Percentiles rank a stretch among this genome's conserved stretches.
These are phyloP conservation scores for Oxyruncus cristatus DNA, from an alignment of 2,113 vertebrate genomes.

Conservation along the genomic window DNA sequence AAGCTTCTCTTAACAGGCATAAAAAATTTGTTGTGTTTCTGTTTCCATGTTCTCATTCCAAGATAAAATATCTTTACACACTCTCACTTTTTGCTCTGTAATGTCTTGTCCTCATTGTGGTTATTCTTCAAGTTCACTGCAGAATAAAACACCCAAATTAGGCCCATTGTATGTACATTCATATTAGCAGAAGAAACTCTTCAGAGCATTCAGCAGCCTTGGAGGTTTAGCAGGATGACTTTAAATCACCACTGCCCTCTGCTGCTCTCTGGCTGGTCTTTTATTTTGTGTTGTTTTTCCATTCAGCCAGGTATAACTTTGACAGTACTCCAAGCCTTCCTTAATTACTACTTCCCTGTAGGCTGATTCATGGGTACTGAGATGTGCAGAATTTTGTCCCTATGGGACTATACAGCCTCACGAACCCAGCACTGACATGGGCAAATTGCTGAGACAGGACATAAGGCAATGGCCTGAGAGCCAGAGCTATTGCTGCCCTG, in stretches of 20 bases:
- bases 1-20: background rate
- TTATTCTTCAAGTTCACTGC: background rate
- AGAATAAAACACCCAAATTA: background rate
- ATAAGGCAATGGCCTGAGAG: background rate
- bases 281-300: background rate
- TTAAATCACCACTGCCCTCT: slow-evolving; percentile 60
- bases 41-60: background rate
- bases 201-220: background rate
- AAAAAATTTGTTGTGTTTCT: background rate
- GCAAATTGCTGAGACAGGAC: rapidly evolving
- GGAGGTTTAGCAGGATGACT: background rate
- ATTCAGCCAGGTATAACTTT: background rate
- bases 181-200: background rate
- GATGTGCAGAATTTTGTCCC: background rate
- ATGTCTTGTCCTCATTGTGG: background rate
- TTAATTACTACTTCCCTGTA: background rate
- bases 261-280: background rate
- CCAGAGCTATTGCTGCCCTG: rapidly evolving
- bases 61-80: background rate
- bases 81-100: background rate
- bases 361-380: background rate
- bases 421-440: background rate
- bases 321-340: background rate
- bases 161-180: background rate
- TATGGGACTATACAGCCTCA: background rate